These are phyloP conservation scores for Erebia palarica DNA, from an alignment of 2,888 invertebrate genomes.

Conservation along the genomic window DNA sequence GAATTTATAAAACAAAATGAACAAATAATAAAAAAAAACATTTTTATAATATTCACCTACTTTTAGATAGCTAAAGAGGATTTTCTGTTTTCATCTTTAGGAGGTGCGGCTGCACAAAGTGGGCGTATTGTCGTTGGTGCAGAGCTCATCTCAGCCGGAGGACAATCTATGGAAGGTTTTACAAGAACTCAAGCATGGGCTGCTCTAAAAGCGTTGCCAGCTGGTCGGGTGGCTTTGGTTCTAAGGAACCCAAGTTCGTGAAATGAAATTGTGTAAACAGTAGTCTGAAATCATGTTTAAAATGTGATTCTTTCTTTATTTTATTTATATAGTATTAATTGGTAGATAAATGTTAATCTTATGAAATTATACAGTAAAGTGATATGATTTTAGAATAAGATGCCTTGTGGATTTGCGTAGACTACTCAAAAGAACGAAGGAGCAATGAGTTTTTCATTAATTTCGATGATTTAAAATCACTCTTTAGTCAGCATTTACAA, in stretches of 20 bases:
- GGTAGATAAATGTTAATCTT: not conserved
- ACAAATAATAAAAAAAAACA: too few relatives aligned
- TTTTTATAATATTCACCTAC: not conserved
- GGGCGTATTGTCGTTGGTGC: constrained; percentile 93
- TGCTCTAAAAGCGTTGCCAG: constrained; percentile 93
- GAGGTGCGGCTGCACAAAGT: constrained; percentile 94
- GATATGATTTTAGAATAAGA: not conserved
- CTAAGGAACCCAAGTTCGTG: constrained; percentile 62
- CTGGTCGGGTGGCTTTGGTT: constrained; percentile 89
- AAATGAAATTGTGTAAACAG: constrained; percentile 4
- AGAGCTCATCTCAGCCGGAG: constrained; percentile 92
- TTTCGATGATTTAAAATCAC: constrained; percentile 9
- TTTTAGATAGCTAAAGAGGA: not conserved
- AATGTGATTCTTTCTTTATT: not conserved
- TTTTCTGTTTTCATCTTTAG: constrained; percentile 67
- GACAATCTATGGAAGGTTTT: constrained; percentile 89
- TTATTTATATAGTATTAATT: constrained; percentile 19
- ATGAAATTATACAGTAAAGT: not conserved
- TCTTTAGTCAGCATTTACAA: constrained; percentile 40
- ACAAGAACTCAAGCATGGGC: constrained; percentile 98
- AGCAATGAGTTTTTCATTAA: constrained; percentile 1
- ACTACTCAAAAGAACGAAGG: constrained; percentile 1
- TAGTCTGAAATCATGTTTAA: not conserved
- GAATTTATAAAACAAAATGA: too few relatives aligned
- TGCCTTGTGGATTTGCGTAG: constrained; percentile 3